Conservation (phyloP, 2,113 vertebrate genomes). For the Dicentrarchus labrax region DNA sequence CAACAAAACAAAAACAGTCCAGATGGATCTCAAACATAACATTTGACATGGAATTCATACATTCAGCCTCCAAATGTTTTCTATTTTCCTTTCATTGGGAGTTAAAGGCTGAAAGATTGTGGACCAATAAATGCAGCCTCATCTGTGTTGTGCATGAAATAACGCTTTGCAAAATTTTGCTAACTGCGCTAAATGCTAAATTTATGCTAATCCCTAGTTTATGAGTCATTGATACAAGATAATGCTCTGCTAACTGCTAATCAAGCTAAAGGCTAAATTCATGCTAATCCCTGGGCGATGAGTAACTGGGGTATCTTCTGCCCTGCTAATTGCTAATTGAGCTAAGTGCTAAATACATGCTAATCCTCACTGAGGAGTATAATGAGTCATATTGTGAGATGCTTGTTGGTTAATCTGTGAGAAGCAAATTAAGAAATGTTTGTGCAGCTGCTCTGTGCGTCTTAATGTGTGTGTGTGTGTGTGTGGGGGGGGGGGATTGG, state of each 20-base stretch:
- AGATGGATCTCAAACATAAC: background rate
- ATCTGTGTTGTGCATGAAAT: background rate
- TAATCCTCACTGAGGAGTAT: slow-evolving; percentile 51
- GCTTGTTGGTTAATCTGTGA: slow-evolving; percentile 55
- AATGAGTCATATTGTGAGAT: slow-evolving; percentile 48
- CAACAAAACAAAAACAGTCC: too few relatives aligned
- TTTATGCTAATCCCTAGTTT: slow-evolving; percentile 48
- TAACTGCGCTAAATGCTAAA: slow-evolving; percentile 41
- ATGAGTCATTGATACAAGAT: slow-evolving; percentile 53
- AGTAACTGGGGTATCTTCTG: slow-evolving; percentile 37
- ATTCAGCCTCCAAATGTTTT: background rate
- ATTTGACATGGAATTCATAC: background rate
- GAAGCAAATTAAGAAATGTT: slow-evolving; percentile 60
- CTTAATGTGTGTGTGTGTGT: slow-evolving; percentile 6
- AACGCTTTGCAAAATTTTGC: slow-evolving; percentile 23
- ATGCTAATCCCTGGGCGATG: slow-evolving; percentile 54
- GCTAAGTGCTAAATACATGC: slow-evolving; percentile 47
- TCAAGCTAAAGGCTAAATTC: slow-evolving; percentile 46
- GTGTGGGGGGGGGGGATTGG: slow-evolving; percentile 15
- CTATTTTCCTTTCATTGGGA: background rate
- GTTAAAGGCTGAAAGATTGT: background rate
- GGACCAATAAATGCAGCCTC: background rate
- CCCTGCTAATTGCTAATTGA: slow-evolving; percentile 50
- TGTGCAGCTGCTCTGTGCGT: slow-evolving; percentile 46
- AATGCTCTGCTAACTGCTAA: slow-evolving; percentile 50